These are phyloP conservation scores for Pelochelys cantorii DNA, from an alignment of 2,797 vertebrate genomes.

Conservation along the genomic window DNA sequence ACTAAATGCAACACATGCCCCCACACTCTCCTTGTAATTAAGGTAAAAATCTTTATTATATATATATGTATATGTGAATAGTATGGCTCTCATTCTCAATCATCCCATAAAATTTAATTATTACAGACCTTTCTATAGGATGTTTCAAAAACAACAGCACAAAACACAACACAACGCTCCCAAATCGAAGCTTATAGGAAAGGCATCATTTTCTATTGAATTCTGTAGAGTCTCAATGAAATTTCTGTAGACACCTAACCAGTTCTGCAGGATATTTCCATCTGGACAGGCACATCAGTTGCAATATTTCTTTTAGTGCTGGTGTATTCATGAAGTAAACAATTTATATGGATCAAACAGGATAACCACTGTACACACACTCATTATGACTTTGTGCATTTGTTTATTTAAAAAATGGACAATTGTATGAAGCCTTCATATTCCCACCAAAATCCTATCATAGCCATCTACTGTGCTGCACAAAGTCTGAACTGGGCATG, in stretches of 20 bases:
- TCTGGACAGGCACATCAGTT: accelerated
- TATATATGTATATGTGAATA: not conserved
- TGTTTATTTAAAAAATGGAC: slow-evolving; percentile 57
- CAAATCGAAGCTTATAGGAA: not conserved
- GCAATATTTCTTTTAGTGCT: not conserved
- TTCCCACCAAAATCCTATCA: accelerated
- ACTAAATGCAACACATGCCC: not conserved
- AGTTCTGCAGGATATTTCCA: not conserved
- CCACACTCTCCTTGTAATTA: not conserved
- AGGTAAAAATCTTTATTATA: not conserved
- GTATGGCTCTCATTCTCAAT: not conserved
- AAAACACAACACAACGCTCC: not conserved
- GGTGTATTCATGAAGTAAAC: accelerated
- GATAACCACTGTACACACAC: not conserved
- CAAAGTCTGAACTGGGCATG: not conserved
- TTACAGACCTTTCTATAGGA: not conserved
- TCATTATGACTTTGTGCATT: slow-evolving; percentile 20
- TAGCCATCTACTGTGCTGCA: not conserved
- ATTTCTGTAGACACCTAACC: not conserved
- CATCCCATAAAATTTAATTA: not conserved
- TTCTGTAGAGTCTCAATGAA: not conserved
- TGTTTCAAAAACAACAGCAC: not conserved
- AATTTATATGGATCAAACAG: not conserved
- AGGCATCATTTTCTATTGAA: accelerated
- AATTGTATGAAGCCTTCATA: slow-evolving; percentile 8